phyloP scores from a whole-genome alignment of 1,140 invertebrate genomes.

The Drosophila bifasciata region DNA sequence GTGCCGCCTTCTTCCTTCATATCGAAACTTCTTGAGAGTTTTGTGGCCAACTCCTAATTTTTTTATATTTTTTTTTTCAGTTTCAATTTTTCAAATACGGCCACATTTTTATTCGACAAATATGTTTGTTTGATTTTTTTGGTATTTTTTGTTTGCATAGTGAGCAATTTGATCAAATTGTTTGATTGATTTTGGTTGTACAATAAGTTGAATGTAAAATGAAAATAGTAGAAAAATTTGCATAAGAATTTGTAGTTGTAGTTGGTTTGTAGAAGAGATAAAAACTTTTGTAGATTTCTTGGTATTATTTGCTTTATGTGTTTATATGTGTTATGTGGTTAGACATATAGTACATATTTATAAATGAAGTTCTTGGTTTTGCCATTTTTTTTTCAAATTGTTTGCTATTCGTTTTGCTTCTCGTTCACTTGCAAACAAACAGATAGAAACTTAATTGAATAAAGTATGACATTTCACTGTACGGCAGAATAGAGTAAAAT shows the following conservation, averaged over 20 bases:
- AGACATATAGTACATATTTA: conserved; percentile 23
- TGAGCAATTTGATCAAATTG: conserved; percentile 56
- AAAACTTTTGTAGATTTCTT: conserved; percentile 50
- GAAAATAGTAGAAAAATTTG: conserved; percentile 81
- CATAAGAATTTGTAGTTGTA: conserved; percentile 77
- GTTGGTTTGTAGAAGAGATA: conserved; percentile 59
- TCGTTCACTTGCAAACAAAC: conserved; percentile 66
- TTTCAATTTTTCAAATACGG: conserved; percentile 36
- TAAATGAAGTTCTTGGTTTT: conserved; percentile 29
- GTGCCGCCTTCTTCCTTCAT: conserved; percentile 92
- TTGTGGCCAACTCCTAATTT: conserved; percentile 91
- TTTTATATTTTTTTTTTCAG: conserved; percentile 41
- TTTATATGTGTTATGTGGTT: conserved; percentile 32
- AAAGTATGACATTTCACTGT: conserved; percentile 53
- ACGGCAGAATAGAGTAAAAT: conserved; percentile 23
- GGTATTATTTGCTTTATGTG: conserved; percentile 43
- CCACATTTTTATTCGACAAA: conserved; percentile 40
- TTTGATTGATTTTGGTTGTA: conserved; percentile 48
- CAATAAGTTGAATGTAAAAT: conserved; percentile 69
- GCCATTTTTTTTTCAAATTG: conserved; percentile 25
- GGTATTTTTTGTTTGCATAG: conserved; percentile 48
- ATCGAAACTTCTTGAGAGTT: conserved; percentile 92
- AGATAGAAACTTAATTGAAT: conserved; percentile 65
- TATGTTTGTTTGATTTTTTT: conserved; percentile 26
- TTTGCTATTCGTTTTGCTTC: conserved; percentile 38